A percentile compares a stretch with the other conserved stretches of the same genome.
Conservation (phyloP, 1,140 invertebrate genomes). For the Chrysopa pallens region DNA sequence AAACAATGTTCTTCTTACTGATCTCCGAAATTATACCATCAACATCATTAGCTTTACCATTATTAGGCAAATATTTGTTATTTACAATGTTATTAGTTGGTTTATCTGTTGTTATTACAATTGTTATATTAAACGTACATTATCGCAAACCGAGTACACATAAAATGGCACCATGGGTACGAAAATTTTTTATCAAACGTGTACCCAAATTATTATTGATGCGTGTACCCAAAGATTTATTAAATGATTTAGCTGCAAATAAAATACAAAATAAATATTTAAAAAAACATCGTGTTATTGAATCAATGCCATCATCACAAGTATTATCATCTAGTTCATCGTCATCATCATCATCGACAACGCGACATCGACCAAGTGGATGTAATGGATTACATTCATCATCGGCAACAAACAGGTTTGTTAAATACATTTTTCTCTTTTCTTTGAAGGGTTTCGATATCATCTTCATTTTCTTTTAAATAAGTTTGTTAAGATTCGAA, state of each 20-base stretch:
- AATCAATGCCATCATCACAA: slow-evolving; percentile 44
- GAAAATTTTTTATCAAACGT: slow-evolving; percentile 70
- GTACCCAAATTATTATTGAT: slow-evolving; percentile 71
- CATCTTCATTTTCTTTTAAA: too few relatives aligned
- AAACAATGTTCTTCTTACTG: slow-evolving; percentile 98
- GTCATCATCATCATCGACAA: slow-evolving; percentile 41
- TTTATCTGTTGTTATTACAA: slow-evolving; percentile 90
- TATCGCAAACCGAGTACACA: slow-evolving; percentile 97
- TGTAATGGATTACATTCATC: slow-evolving; percentile 63
- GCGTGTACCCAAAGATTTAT: slow-evolving; percentile 64
- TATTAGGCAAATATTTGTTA: slow-evolving; percentile 94
- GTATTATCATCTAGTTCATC: slow-evolving; percentile 51
- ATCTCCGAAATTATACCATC: slow-evolving; percentile 98
- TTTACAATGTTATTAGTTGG: slow-evolving; percentile 98
- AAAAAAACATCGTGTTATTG: slow-evolving; percentile 32
- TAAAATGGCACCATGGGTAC: slow-evolving; percentile 84
- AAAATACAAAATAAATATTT: slow-evolving; percentile 41
- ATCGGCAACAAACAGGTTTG: slow-evolving; percentile 44
- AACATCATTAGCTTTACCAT: slow-evolving; percentile 87
- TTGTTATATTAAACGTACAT: slow-evolving; percentile 96
- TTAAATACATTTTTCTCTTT: too few relatives aligned
- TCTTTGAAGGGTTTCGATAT: too few relatives aligned
- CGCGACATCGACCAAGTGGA: slow-evolving; percentile 29
- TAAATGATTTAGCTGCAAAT: slow-evolving; percentile 58
- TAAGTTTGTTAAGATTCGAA: too few relatives aligned